Conservation (phyloP, 2,113 vertebrate genomes). For the Melanostigma gelatinosum region DNA sequence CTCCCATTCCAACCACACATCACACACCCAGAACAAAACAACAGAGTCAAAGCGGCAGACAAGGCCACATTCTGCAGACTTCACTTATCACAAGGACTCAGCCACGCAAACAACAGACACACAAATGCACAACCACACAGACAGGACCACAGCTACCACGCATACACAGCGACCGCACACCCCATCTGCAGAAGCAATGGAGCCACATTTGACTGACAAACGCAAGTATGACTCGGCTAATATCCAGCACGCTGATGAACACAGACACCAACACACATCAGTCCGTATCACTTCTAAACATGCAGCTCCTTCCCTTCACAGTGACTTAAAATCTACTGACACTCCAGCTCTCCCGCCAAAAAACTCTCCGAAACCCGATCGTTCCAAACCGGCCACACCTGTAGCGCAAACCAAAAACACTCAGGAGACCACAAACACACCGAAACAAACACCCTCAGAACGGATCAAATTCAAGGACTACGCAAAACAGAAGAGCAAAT, state of each 20-base stretch:
- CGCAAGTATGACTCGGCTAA: conserved; percentile 22
- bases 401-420: conserved; percentile 59
- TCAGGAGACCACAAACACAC: conserved; percentile 25
- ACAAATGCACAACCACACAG: conserved; percentile 31
- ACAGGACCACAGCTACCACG: conserved; percentile 7
- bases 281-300: conserved; percentile 43
- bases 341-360: conserved; percentile 63
- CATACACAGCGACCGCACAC: conserved; percentile 26
- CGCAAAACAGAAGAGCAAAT: conserved; percentile 65
- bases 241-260: conserved; percentile 41
- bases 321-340: conserved; percentile 42
- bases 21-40: conserved; percentile 49
- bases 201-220: conserved; percentile 34
- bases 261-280: conserved; percentile 34
- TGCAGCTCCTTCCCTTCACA: conserved; percentile 36
- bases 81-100: conserved; percentile 68
- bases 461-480: conserved; percentile 57
- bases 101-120: conserved; percentile 73
- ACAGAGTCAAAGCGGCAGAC: conserved; percentile 54
- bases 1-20: conserved; percentile 60
- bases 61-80: conserved; percentile 74
- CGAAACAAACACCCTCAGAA: conserved; percentile 33
- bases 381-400: conserved; percentile 54
- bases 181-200: conserved; percentile 33
- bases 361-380: conserved; percentile 35